These are phyloP conservation scores for Laterallus jamaicensis DNA, from an alignment of 2,113 vertebrate genomes.

Conservation along the genomic window DNA sequence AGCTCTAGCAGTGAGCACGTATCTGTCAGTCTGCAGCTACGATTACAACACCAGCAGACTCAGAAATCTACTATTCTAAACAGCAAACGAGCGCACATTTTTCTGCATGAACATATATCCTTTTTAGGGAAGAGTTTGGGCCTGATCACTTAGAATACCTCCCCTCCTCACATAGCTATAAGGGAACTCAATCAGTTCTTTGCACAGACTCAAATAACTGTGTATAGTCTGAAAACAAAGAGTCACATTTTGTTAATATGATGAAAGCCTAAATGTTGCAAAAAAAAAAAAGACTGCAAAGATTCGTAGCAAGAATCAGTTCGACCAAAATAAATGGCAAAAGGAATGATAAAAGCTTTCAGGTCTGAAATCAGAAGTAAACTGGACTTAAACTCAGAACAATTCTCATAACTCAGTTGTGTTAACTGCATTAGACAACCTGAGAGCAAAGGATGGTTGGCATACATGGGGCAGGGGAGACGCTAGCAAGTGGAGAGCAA, in stretches of 20 bases:
- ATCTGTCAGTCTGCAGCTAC: background rate
- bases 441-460: background rate
- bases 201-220: background rate
- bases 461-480: background rate
- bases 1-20: background rate
- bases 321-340: background rate
- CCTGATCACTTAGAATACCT: background rate
- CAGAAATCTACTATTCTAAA: background rate
- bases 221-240: background rate
- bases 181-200: background rate
- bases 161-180: background rate
- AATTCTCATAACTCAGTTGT: background rate
- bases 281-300: background rate
- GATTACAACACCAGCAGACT: background rate
- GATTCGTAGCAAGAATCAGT: background rate
- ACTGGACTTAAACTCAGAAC: background rate
- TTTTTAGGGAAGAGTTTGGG: background rate
- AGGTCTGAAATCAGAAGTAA: background rate
- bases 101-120: background rate
- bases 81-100: background rate
- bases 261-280: background rate
- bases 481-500: background rate
- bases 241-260: background rate
- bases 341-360: background rate
- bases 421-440: background rate